These are phyloP conservation scores for Remorina albescens DNA, from an alignment of 2,797 vertebrate genomes.

Conservation along the genomic window DNA sequence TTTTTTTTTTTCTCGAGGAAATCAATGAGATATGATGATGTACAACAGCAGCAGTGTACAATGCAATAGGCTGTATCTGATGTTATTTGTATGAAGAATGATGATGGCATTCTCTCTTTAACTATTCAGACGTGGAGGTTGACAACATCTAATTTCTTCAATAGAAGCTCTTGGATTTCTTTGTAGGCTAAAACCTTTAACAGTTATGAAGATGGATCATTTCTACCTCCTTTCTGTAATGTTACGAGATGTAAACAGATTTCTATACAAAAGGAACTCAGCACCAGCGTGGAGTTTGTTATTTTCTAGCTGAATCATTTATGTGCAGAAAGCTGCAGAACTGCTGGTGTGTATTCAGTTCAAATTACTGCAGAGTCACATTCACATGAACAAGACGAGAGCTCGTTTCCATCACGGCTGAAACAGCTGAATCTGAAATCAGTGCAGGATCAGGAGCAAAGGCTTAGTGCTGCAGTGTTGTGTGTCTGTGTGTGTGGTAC, in stretches of 20 bases:
- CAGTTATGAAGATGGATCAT: not conserved
- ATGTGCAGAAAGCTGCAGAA: not conserved
- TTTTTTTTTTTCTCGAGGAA: not conserved
- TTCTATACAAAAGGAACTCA: not conserved
- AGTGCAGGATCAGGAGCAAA: not conserved
- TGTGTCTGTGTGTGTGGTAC: constrained; percentile 5
- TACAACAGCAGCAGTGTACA: no score
- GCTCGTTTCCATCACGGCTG: not conserved
- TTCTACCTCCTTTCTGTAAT: not conserved
- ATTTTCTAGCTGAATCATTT: not conserved
- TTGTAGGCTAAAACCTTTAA: no score
- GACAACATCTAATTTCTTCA: not conserved
- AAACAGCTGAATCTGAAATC: constrained; percentile 1
- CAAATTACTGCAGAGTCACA: not conserved
- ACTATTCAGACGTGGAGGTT: not conserved
- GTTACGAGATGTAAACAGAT: not conserved
- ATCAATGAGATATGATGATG: not conserved
- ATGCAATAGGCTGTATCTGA: no score
- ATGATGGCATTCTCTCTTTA: not conserved
- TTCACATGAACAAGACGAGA: not conserved
- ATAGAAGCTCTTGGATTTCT: not conserved
- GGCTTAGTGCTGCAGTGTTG: constrained; percentile 20
- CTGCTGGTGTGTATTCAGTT: not conserved
- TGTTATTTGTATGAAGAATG: not conserved
- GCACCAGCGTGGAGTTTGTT: not conserved